Percentiles rank a stretch among this genome's conserved stretches.
These are phyloP conservation scores for Pyrgus malvae DNA, from an alignment of 2,888 invertebrate genomes.

Conservation along the genomic window DNA sequence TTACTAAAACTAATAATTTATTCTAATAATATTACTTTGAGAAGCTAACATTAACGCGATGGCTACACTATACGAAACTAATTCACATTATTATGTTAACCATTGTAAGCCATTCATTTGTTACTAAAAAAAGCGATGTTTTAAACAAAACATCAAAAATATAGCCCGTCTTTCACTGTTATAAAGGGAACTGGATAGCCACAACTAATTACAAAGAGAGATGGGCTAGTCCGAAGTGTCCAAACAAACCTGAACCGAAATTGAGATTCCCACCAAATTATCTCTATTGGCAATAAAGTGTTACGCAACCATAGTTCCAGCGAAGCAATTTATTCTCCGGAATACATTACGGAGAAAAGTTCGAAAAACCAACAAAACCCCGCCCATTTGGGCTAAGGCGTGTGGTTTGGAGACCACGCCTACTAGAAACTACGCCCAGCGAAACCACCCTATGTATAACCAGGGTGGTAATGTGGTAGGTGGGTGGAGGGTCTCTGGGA, in stretches of 20 bases:
- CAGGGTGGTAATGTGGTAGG: conserved; percentile 60
- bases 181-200: no score
- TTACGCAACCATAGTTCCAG: conserved; percentile 13
- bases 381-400: conserved; percentile 33
- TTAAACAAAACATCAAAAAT: no score
- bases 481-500: conserved; percentile 62
- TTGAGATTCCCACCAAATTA: conserved; percentile 16
- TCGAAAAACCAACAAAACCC: conserved; percentile 19
- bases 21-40: no score
- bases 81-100: no score
- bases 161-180: no score
- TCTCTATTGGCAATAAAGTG: conserved; percentile 17
- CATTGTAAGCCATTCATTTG: no score
- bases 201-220: conserved; percentile 15
- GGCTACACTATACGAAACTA: no score
- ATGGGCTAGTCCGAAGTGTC: conserved; percentile 1
- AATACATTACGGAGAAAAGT: conserved; percentile 10
- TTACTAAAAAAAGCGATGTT: no score
- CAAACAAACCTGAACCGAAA: neutral
- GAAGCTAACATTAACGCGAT: no score
- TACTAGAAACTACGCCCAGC: conserved; percentile 30
- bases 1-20: no score
- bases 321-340: conserved; percentile 20
- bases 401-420: conserved; percentile 35
- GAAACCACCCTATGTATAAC: conserved; percentile 46